Base-by-base conservation (phyloP, 2,888 invertebrate species). In the Pegoplata infirma region DNA sequence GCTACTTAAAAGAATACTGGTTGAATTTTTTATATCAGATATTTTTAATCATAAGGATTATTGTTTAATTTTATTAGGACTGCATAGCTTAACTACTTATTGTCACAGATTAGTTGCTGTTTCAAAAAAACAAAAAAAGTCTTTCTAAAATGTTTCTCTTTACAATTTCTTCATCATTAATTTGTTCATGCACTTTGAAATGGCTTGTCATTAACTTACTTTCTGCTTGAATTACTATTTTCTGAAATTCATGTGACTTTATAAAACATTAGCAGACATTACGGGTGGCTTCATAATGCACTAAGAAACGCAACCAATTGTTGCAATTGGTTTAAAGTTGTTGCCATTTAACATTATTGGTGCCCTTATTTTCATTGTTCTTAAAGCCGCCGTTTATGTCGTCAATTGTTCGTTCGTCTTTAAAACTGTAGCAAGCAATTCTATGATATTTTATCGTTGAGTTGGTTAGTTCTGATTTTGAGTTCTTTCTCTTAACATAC, bases 391-490 rank as follows among this genome's bases (percentile, higher is more conserved):
- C 40, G 28, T 64, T 53, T 46, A n/a, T 51, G 51, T 51, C 19
- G 47, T 74, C 53, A 21, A 21, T 28, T 56, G 19, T 44, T 59
- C 46, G 47, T 61, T 40, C 64, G 28, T 67, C 58, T 21, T 59
- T n/a, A n/a, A n/a, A 46, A 25, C 6, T 67, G 23, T 46, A 17
- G 8, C 14, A 58, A 49, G n/a, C n/a, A 59, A 53, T 59, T 44
- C 51, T 74, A 66, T 28, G 7, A 46, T n/a, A 67, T 58, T 76
- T 40, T 73, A 46, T 40, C 67, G 36, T 55, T 64, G 56, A 66
- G 53, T 49, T 73, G 55, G 64, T 76, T 76, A 68, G 76, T 73
- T 69, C 47, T 72, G 67, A 59, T 69, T 73, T 73, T 64, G 76
- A 63, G 25, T 69, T 69, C n/a, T 64, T 69, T 61, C 68, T 67